Conservation (phyloP, 2,888 invertebrate genomes). For the Lasioglossum oenotherae region DNA sequence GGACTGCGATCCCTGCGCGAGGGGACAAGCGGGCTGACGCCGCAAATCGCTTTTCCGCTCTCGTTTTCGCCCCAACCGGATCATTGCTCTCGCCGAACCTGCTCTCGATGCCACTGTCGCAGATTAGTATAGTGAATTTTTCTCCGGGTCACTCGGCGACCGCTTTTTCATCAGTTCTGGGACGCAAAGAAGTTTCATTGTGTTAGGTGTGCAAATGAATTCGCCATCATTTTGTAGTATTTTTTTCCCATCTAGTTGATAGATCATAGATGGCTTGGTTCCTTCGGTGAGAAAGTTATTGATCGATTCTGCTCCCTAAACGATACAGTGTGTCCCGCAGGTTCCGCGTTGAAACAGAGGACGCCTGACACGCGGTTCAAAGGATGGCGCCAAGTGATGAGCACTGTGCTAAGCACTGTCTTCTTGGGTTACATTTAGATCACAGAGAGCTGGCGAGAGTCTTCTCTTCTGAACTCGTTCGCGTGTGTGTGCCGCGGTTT, state of each 20-base stretch:
- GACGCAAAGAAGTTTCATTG: background rate
- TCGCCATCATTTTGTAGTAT: too few relatives aligned
- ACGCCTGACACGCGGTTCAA: background rate
- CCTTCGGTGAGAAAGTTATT: background rate
- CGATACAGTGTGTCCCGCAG: background rate
- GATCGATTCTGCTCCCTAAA: background rate
- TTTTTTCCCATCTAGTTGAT: too few relatives aligned
- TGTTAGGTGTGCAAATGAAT: too few relatives aligned
- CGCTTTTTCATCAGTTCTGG: background rate
- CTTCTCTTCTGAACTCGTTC: slow-evolving; percentile 4
- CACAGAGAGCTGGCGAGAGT: background rate
- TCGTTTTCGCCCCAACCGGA: background rate
- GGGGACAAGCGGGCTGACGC: slow-evolving; percentile 12
- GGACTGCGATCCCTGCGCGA: background rate
- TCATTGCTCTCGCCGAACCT: background rate
- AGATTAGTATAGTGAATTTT: background rate
- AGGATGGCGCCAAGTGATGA: slow-evolving; percentile 8
- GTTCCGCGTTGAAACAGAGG: background rate
- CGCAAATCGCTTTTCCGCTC: slow-evolving; percentile 5
- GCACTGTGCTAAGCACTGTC: background rate
- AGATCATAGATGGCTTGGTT: background rate
- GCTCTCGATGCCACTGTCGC: background rate
- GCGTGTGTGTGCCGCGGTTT: background rate
- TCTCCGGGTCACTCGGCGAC: background rate
- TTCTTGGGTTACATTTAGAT: slow-evolving; percentile 12